phyloP scores from a whole-genome alignment of 1,140 invertebrate species.

The Pteromalus puparum region DNA sequence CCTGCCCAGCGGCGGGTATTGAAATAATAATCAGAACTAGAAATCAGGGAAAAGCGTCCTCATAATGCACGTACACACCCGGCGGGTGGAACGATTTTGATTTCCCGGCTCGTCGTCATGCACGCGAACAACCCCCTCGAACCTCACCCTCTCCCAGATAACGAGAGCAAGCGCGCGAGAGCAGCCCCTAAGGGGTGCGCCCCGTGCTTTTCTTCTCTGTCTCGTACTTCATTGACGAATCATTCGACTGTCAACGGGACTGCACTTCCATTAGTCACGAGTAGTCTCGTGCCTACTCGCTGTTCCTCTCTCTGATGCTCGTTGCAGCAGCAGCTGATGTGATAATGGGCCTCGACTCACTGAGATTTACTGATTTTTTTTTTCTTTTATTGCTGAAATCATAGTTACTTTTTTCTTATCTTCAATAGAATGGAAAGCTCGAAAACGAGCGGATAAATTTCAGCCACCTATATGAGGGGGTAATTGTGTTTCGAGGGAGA shows the following conservation, averaged over 20 bases:
- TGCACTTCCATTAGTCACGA: conserved; percentile 39
- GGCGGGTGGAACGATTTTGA: not conserved
- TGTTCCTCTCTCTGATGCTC: not conserved
- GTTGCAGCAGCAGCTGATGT: conserved; percentile 2
- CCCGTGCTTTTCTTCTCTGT: not conserved
- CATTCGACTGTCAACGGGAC: conserved; percentile 28
- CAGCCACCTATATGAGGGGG: too few relatives aligned
- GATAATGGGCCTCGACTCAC: conserved; percentile 13
- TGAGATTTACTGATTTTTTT: conserved; percentile 19
- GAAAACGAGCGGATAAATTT: not conserved
- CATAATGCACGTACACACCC: not conserved
- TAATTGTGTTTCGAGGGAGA: too few relatives aligned
- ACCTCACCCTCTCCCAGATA: not conserved
- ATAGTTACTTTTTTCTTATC: not conserved
- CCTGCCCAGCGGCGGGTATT: not conserved
- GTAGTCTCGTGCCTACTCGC: conserved; percentile 1
- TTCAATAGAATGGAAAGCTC: not conserved
- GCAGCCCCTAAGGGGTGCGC: not conserved
- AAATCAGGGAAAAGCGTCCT: not conserved
- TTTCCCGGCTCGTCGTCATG: not conserved
- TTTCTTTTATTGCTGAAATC: not conserved
- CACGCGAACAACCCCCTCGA: conserved; percentile 1
- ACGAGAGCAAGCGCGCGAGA: not conserved
- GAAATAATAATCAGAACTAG: not conserved
- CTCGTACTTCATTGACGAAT: conserved; percentile 23